A percentile compares a stretch with the other conserved stretches of the same genome.
phyloP scores from a whole-genome alignment of 1,140 invertebrate species.

The Streblospio benedicti region DNA sequence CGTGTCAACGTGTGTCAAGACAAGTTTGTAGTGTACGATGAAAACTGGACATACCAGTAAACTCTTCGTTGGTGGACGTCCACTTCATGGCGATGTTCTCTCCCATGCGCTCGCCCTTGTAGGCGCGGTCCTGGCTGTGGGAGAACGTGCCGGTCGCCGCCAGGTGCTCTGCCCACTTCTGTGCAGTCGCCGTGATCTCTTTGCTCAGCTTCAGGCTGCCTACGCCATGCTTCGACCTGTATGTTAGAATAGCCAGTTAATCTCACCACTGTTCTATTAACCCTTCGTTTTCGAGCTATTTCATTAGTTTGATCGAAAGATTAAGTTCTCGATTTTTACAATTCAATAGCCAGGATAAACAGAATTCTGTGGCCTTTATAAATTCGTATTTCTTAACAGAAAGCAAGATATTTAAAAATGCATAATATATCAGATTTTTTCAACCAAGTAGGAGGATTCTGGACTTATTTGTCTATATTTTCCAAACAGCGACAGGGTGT shows the following conservation, averaged over 20 bases:
- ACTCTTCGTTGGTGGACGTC: constrained; percentile 8
- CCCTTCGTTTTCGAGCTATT: too few species aligned
- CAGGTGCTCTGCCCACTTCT: constrained; percentile 73
- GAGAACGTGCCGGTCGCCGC: constrained; percentile 59
- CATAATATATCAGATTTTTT: too few species aligned
- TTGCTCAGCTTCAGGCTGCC: constrained; percentile 58
- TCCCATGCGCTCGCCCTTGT: constrained; percentile 32
- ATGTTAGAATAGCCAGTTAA: constrained; percentile 71
- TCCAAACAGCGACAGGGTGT: too few species aligned
- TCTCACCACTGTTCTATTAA: constrained; percentile 43
- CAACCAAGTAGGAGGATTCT: too few species aligned
- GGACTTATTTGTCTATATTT: too few species aligned
- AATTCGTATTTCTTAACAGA: too few species aligned
- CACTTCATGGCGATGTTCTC: constrained; percentile 38
- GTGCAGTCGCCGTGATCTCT: constrained; percentile 55
- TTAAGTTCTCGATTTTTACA: neutral
- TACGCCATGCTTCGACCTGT: constrained; percentile 63
- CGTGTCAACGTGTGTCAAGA: too few species aligned
- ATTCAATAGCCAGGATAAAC: too few species aligned
- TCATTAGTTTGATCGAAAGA: neutral
- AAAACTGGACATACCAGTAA: constrained; percentile 9
- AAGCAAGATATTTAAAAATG: too few species aligned
- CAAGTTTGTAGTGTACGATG: too few species aligned
- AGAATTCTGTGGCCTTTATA: too few species aligned
- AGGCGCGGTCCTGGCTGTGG: constrained; percentile 52